Conservation (phyloP, 2,888 invertebrate genomes). For the Augiades crinisus region DNA sequence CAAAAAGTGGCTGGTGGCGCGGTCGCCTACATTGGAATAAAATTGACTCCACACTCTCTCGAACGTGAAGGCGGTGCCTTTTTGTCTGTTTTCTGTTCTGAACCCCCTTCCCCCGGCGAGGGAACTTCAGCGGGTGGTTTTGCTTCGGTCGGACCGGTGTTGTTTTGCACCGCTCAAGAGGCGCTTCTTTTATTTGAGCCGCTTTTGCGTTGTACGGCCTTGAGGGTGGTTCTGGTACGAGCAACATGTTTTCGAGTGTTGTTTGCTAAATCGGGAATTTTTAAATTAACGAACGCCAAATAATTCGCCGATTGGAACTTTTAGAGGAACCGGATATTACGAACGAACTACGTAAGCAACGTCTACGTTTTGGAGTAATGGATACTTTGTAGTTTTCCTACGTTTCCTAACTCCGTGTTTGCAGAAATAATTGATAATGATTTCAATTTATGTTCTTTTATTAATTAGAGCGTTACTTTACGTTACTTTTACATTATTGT, state of each 20-base stretch:
- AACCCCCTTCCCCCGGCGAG: slow-evolving; percentile 46
- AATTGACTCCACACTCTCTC: slow-evolving; percentile 81
- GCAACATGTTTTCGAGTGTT: slow-evolving; percentile 75
- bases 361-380: slow-evolving; percentile 11
- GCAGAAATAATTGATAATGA: not conserved
- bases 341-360: slow-evolving; percentile 19
- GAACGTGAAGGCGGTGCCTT: slow-evolving; percentile 76
- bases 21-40: slow-evolving; percentile 81
- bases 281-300: slow-evolving; percentile 74
- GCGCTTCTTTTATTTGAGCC: slow-evolving; percentile 78
- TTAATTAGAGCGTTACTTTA: too few species aligned
- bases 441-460: not conserved
- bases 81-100: slow-evolving; percentile 62
- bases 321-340: slow-evolving; percentile 35
- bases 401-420: not conserved
- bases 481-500: too few species aligned
- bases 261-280: slow-evolving; percentile 74
- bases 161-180: slow-evolving; percentile 81
- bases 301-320: slow-evolving; percentile 53
- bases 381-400: slow-evolving; percentile 11
- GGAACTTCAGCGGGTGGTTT: slow-evolving; percentile 80
- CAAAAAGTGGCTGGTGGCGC: slow-evolving; percentile 78
- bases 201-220: slow-evolving; percentile 73
- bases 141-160: slow-evolving; percentile 77
- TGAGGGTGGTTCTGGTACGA: slow-evolving; percentile 66